Evolutionary conservation across 2,888 invertebrate species (phyloP).

Genomic region (Aspidiotus rigidus): DNA sequence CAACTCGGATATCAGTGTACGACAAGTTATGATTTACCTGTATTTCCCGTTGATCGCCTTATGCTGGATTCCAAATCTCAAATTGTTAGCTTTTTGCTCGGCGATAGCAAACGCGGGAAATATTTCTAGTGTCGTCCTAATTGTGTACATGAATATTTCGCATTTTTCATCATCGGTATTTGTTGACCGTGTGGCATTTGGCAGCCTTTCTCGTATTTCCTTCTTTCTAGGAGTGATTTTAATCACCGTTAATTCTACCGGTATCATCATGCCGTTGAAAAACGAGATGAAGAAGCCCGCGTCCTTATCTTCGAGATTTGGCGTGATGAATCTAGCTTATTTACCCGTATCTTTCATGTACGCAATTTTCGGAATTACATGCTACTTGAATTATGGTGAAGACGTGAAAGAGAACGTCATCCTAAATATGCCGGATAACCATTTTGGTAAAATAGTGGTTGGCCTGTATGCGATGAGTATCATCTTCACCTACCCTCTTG

Average conservation of each 20-base stretch:
- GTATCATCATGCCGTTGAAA: constrained; percentile 80
- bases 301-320: constrained; percentile 65
- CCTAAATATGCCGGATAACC: constrained; percentile 58
- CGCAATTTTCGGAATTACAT: constrained; percentile 79
- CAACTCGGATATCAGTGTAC: constrained; percentile 29
- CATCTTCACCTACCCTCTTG: constrained; percentile 82
- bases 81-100: constrained; percentile 79
- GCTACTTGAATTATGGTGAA: constrained; percentile 76
- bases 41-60: constrained; percentile 55
- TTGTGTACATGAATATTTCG: constrained; percentile 73
- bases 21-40: constrained; percentile 39
- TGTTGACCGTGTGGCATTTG: constrained; percentile 54
- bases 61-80: constrained; percentile 73
- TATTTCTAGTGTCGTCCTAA: constrained; percentile 69
- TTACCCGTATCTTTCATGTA: constrained; percentile 70
- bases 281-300: constrained; percentile 86
- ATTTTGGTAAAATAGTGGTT: constrained; percentile 9
- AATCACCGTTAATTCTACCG: constrained; percentile 91
- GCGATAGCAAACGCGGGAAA: constrained; percentile 78
- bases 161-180: constrained; percentile 52
- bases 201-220: constrained; percentile 61
- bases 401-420: constrained; percentile 70
- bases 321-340: constrained; percentile 78
- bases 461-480: constrained; percentile 55
- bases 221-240: constrained; percentile 92